phyloP scores from a whole-genome alignment of 2,113 vertebrate genomes.

The Panthera tigris region DNA sequence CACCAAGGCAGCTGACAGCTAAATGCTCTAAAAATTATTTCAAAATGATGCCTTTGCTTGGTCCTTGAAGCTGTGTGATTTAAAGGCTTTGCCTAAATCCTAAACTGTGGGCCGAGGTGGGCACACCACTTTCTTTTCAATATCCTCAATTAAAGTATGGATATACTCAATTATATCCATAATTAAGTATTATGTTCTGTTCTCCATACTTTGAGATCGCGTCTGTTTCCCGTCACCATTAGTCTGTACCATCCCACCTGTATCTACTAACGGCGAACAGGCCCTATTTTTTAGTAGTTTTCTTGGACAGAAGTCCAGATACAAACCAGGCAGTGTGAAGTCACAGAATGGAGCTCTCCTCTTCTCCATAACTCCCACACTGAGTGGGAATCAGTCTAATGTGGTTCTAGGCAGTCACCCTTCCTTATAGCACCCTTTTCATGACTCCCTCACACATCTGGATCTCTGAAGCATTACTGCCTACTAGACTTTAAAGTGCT shows the following conservation, averaged over 20 bases:
- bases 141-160: not conserved
- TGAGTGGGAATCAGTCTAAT: not conserved
- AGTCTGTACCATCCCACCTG: not conserved
- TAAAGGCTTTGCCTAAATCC: not conserved
- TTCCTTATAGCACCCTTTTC: not conserved
- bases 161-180: no score
- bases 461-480: not conserved
- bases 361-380: not conserved
- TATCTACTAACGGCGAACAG: not conserved
- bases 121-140: not conserved
- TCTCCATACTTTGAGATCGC: not conserved
- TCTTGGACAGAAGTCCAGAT: not conserved
- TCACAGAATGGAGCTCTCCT: not conserved
- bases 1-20: constrained; percentile 26
- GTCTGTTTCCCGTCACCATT: not conserved
- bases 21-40: constrained; percentile 11
- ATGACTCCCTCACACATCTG: not conserved
- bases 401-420: not conserved
- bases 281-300: not conserved
- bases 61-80: constrained; percentile 24
- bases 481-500: not conserved
- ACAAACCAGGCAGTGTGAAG: not conserved
- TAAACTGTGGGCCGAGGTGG: not conserved
- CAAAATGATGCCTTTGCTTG: not conserved
- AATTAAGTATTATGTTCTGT: not conserved